These are phyloP conservation scores for Metallyticus violacea DNA, from an alignment of 2,888 invertebrate genomes.

Conservation along the genomic window DNA sequence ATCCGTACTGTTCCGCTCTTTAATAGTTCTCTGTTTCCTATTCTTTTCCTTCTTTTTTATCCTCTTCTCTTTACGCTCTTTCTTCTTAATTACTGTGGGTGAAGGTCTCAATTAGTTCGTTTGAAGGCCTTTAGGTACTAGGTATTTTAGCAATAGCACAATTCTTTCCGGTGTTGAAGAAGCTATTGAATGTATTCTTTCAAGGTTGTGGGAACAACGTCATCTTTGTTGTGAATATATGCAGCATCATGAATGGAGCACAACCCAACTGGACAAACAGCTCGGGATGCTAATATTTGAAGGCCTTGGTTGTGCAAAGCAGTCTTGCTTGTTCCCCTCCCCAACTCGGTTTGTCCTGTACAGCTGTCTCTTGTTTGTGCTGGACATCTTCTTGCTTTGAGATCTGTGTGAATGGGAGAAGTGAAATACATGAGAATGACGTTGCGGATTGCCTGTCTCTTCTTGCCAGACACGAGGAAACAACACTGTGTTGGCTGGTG, in stretches of 20 bases:
- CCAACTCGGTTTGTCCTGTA: background rate
- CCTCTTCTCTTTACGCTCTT: background rate
- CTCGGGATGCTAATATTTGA: background rate
- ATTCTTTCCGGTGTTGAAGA: too few species aligned
- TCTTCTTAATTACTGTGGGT: too few species aligned
- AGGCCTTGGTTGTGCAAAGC: background rate
- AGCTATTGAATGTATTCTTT: too few species aligned
- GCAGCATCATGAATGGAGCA: background rate
- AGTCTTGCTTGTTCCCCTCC: background rate
- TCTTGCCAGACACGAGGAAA: background rate
- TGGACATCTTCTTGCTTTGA: background rate
- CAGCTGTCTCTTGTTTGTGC: background rate
- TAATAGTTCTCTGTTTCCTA: too few species aligned
- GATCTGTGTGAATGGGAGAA: background rate
- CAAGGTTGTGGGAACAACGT: background rate
- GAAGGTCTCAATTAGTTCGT: too few species aligned
- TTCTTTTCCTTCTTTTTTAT: too few species aligned
- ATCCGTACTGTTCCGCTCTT: too few species aligned
- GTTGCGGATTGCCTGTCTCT: too few species aligned
- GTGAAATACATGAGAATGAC: background rate
- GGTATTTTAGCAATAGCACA: too few species aligned
- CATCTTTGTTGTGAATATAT: background rate
- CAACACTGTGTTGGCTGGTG: background rate
- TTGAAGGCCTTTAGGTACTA: too few species aligned
- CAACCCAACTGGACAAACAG: background rate